Evolutionary conservation across 2,113 vertebrate species (phyloP), one percentile per base, ranked within the genome.

Genomic region (Chionodraco myersi): DNA sequence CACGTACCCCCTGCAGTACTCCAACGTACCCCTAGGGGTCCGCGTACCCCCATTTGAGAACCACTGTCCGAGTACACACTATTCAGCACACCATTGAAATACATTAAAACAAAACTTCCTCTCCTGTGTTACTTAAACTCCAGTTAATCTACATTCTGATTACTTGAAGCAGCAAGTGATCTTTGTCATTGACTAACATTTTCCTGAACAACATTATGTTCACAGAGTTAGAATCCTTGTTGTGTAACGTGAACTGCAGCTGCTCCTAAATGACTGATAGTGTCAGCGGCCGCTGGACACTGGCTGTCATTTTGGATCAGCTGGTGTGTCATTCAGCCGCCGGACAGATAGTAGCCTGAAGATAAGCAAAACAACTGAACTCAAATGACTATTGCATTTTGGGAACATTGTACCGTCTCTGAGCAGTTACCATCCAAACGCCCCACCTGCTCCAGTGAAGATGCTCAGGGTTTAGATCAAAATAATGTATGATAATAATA

Each of bases 261-360:
- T 84, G 78, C 75, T 63, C 78, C 52, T 63, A 41, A 79, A 52
- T 79, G 88, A 77, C 84, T 74, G 41, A 76, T 77, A 11, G 26
- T 68, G 63, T 56, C 54, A 69, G 80, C 54, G 76, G 48, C 67
- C 6, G 64, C 87, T 72, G 80, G 86, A 88, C 77, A 66, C 60
- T 59, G 47, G 79, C 85, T 88, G 90, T 65, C 86, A 64, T 82
- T 75, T 63, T 89, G 72, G 23, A 87, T 89, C 76, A 73, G 62
- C 65, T 15, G 15, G 3, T 18, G 64, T 88, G 87, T 72, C 87
- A 84, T 85, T 92, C 81, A 90, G 81, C 82, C 10, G 18, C 16
- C 9, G 63, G 80, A 69, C 5, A 26, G 26, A 57, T 26, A 8
- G 65, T 1, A 36, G 72, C 69, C 75, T 6, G 34, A 53, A 57